These are phyloP conservation scores for Pachymerium ferrugineum DNA, from an alignment of 2,888 invertebrate species.

Conservation along the genomic window DNA sequence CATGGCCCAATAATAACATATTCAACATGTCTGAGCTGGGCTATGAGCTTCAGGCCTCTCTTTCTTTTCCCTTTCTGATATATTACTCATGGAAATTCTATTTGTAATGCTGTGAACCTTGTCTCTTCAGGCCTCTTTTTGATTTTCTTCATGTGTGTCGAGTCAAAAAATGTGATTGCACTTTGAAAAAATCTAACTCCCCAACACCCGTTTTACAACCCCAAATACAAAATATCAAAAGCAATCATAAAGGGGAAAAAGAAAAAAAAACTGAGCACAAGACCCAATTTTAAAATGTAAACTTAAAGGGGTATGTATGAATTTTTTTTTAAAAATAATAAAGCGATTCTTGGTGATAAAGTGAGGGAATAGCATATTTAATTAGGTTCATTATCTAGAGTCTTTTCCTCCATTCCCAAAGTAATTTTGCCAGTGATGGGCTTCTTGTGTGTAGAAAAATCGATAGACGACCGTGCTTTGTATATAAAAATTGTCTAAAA, in stretches of 20 bases:
- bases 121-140: too few relatives aligned
- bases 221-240: too few relatives aligned
- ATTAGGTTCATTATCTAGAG: slow-evolving; percentile 29
- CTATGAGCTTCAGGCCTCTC: not conserved
- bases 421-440: slow-evolving; percentile 26
- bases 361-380: slow-evolving; percentile 28
- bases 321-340: not conserved
- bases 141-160: too few relatives aligned
- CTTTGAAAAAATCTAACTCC: too few relatives aligned
- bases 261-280: too few relatives aligned
- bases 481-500: too few relatives aligned
- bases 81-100: slow-evolving; percentile 23
- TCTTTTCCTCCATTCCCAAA: slow-evolving; percentile 25
- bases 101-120: not conserved
- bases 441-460: slow-evolving; percentile 25
- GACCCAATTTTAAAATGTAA: too few relatives aligned
- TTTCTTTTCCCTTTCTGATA: not conserved
- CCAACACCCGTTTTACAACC: too few relatives aligned
- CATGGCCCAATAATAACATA: slow-evolving; percentile 25
- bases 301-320: too few relatives aligned
- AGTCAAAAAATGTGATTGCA: slow-evolving; percentile 2
- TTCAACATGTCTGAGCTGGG: slow-evolving; percentile 27
- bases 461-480: too few relatives aligned
- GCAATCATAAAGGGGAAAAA: too few relatives aligned
- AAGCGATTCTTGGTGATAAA: slow-evolving; percentile 20